phyloP scores from a whole-genome alignment of 2,888 invertebrate species.

The Agrochola litura region DNA sequence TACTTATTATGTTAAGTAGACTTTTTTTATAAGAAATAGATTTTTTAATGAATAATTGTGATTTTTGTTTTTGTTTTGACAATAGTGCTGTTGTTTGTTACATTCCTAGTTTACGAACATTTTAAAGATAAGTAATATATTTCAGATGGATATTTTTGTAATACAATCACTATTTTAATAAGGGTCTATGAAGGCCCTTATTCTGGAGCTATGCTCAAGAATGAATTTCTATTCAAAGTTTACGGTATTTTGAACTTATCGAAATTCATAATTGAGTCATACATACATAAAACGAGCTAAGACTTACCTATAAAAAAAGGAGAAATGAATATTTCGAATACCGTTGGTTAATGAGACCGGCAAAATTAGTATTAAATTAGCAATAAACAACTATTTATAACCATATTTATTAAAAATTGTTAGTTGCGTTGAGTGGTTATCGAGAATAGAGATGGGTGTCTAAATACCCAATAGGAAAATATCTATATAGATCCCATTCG shows the following conservation, averaged over 20 bases:
- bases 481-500: too few species aligned
- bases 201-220: background rate
- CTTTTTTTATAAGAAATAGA: conserved; percentile 4
- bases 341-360: background rate
- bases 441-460: background rate
- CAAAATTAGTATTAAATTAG: conserved; percentile 47
- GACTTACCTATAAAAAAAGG: background rate
- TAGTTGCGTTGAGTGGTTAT: background rate
- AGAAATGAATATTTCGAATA: conserved; percentile 6
- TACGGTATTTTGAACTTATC: conserved; percentile 5
- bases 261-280: background rate
- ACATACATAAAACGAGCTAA: background rate
- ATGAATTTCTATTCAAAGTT: conserved; percentile 4
- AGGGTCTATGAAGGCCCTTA: too few species aligned
- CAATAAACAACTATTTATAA: conserved; percentile 1
- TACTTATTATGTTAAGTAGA: conserved; percentile 42
- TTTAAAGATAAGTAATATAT: conserved; percentile 13
- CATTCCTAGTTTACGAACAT: conserved; percentile 58
- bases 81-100: conserved; percentile 53
- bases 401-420: conserved; percentile 33
- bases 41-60: conserved; percentile 6
- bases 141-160: conserved; percentile 43
- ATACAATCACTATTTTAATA: background rate
- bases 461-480: background rate
- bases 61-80: conserved; percentile 25